Conservation (phyloP, 2,113 vertebrate species). For the Phrynosoma platyrhinos region DNA sequence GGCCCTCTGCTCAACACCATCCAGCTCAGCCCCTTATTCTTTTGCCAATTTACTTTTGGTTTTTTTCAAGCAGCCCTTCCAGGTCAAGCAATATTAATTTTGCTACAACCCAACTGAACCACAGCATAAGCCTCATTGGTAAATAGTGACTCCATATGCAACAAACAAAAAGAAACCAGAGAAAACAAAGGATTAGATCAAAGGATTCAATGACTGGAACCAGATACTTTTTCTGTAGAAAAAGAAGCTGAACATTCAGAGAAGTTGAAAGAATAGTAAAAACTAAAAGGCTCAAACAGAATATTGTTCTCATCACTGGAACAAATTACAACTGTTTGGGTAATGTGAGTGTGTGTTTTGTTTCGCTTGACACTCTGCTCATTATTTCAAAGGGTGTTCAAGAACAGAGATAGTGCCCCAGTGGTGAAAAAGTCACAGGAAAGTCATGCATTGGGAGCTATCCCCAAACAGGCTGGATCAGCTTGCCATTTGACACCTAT, state of each 20-base stretch:
- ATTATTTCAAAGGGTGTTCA: slow-evolving; percentile 70
- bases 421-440: slow-evolving; percentile 57
- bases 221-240: slow-evolving; percentile 69
- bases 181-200: slow-evolving; percentile 2
- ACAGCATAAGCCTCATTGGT: not conserved
- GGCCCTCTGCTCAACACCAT: not conserved
- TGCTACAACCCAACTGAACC: not conserved
- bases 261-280: slow-evolving; percentile 73
- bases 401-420: slow-evolving; percentile 66
- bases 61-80: not conserved
- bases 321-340: slow-evolving; percentile 75
- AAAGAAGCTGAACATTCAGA: slow-evolving; percentile 72
- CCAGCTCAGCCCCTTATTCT: not conserved
- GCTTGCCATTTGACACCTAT: slow-evolving; percentile 45
- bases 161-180: not conserved
- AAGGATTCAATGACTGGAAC: slow-evolving; percentile 70
- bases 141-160: not conserved
- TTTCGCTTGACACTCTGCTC: slow-evolving; percentile 67
- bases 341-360: slow-evolving; percentile 67
- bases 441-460: slow-evolving; percentile 69
- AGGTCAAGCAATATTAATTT: not conserved
- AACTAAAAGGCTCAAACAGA: slow-evolving; percentile 69
- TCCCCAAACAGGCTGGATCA: slow-evolving; percentile 58
- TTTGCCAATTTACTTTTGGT: not conserved
- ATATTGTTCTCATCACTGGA: slow-evolving; percentile 71